These are phyloP conservation scores for Drosophila repleta DNA, from an alignment of 1,140 invertebrate genomes.

Conservation along the genomic window DNA sequence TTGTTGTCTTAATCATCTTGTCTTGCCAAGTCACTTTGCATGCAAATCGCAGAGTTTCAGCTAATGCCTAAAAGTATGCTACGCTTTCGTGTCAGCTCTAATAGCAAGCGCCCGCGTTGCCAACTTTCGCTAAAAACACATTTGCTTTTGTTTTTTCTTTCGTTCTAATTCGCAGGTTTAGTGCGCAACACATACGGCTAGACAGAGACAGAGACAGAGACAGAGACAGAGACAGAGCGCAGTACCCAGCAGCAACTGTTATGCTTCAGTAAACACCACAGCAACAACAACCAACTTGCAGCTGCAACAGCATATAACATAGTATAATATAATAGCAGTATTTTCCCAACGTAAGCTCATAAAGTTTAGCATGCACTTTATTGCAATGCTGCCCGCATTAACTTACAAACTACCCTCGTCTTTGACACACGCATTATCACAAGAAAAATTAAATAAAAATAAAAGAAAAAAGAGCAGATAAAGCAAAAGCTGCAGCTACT, in stretches of 20 bases:
- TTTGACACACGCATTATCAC: slow-evolving; percentile 16
- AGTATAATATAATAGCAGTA: slow-evolving; percentile 22
- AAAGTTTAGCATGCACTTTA: slow-evolving; percentile 36
- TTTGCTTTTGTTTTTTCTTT: slow-evolving; percentile 22
- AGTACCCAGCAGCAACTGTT: slow-evolving; percentile 43
- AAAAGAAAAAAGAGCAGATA: background rate
- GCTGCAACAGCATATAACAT: slow-evolving; percentile 9
- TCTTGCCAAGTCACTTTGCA: slow-evolving; percentile 21
- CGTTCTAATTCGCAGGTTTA: slow-evolving; percentile 42
- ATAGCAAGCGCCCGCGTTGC: slow-evolving; percentile 35
- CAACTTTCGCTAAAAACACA: slow-evolving; percentile 29
- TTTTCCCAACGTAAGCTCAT: slow-evolving; percentile 15
- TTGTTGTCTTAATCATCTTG: slow-evolving; percentile 52
- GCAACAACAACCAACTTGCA: slow-evolving; percentile 20
- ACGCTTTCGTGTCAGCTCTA: background rate
- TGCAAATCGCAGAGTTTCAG: slow-evolving; percentile 17
- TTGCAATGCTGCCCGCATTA: slow-evolving; percentile 38
- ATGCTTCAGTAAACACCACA: slow-evolving; percentile 48
- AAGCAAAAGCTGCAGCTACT: slow-evolving; percentile 15
- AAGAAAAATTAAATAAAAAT: background rate
- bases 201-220: slow-evolving; percentile 10
- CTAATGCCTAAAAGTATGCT: slow-evolving; percentile 50
- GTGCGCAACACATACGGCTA: slow-evolving; percentile 63
- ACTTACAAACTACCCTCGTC: slow-evolving; percentile 2
- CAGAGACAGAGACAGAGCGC: slow-evolving; percentile 8